Percentiles rank a stretch among this genome's conserved stretches.
Evolutionary conservation across 2,797 vertebrate species (phyloP).

Genomic region (Pristis pectinata): DNA sequence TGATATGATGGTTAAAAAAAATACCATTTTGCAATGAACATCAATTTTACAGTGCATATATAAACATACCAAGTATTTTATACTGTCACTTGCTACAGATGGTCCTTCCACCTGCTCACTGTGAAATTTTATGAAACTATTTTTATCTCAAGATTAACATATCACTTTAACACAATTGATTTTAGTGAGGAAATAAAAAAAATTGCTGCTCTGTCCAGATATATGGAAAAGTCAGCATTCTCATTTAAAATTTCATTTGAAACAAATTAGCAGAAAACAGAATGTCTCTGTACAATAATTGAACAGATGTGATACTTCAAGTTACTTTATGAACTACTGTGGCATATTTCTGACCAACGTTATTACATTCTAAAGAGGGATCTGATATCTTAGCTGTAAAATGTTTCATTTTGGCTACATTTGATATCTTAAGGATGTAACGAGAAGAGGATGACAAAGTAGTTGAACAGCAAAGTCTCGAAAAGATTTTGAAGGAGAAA

Average conservation of each 20-base stretch:
- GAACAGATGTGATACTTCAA: not conserved
- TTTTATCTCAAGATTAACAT: conserved; percentile 5
- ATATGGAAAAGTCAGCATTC: not conserved
- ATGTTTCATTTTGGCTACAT: not conserved
- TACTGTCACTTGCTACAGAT: not conserved
- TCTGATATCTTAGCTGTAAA: not conserved
- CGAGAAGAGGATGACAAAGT: not conserved
- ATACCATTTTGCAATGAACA: not conserved
- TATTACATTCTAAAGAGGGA: not conserved
- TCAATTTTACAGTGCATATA: not conserved
- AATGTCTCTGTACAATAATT: not conserved
- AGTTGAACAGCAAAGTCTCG: not conserved
- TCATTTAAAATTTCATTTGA: not conserved
- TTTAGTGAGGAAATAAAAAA: not conserved
- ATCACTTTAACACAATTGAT: not conserved
- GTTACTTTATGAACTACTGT: not conserved
- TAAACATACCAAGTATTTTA: not conserved
- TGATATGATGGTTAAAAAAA: not conserved
- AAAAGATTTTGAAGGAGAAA: not conserved
- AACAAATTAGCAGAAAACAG: not conserved
- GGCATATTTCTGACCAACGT: not conserved
- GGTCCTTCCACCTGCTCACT: not conserved
- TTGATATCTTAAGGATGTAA: not conserved
- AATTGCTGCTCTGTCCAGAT: not conserved
- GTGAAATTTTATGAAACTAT: conserved; percentile 16